These are phyloP conservation scores for Psilopogon haemacephalus DNA, from an alignment of 2,113 vertebrate species.

Conservation along the genomic window DNA sequence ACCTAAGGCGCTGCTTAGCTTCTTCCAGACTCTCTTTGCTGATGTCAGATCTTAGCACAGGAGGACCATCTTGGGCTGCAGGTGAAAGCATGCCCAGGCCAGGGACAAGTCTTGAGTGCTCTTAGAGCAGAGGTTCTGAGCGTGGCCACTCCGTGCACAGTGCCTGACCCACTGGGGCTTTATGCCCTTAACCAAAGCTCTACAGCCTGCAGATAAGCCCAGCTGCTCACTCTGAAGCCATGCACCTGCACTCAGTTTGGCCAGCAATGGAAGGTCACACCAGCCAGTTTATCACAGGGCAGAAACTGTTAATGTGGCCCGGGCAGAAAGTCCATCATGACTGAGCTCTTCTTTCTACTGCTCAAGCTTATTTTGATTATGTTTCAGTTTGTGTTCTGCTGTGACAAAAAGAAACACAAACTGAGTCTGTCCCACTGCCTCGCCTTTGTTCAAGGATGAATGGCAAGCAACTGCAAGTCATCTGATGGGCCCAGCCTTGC, in stretches of 20 bases:
- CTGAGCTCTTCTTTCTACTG: background rate
- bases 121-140: background rate
- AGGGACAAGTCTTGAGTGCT: background rate
- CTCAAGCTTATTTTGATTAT: background rate
- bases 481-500: background rate
- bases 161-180: too few relatives aligned
- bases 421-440: background rate
- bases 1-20: background rate
- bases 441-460: background rate
- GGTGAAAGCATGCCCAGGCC: background rate
- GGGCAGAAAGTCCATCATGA: background rate
- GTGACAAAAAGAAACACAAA: background rate
- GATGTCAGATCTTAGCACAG: background rate
- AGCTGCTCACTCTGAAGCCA: background rate
- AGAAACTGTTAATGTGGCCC: background rate
- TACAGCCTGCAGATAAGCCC: background rate
- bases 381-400: background rate
- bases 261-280: background rate
- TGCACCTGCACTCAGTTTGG: background rate
- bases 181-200: background rate
- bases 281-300: background rate
- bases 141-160: fast-evolving
- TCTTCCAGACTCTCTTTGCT: background rate
- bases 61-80: too few relatives aligned
- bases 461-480: background rate